Evolutionary conservation across 2,888 invertebrate species (phyloP), one percentile per base, ranked within the genome.

Genomic region (Apamea anceps): DNA sequence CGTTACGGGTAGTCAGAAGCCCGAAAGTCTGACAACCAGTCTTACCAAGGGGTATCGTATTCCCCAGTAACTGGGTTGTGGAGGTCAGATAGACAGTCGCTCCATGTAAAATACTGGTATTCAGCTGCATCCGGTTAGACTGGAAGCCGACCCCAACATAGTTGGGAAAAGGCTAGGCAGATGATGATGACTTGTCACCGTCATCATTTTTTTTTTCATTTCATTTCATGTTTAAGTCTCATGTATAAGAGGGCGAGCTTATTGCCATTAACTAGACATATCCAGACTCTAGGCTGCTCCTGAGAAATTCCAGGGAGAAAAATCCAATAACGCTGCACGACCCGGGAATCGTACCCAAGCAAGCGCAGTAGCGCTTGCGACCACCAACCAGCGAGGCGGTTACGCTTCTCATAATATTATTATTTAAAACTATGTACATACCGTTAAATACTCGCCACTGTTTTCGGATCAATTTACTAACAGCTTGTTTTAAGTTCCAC

Each of bases 401-500:
- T n/a, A 67, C 10, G 18, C n/a, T 45, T 68, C 45, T 68, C 51
- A 32, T 21, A 25, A 73, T 71, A 78, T 68, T 66, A 72, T 74
- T 77, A 77, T 79, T 84, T 63, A 75, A 77, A 87, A 83, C 77
- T 76, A 80, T 81, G 77, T 84, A 62, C 15, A 7, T 28, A 75
- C 75, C 74, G 84, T 88, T 88, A 87, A 91, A 89, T 91, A 88
- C 77, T 67, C 78, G 82, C 87, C 83, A 89, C 87, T 88, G 90
- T 91, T 93, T 90, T 92, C 90, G 92, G 93, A 93, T 94, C 94
- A 95, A 94, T 94, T 95, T 94, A 94, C 93, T 89, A 94, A 93
- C 93, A 93, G 93, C 93, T 95, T 94, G 93, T 95, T 95, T 94
- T 93, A 93, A 94, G 93, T 94, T 91, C 90, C 91, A 91, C 93